Conservation (phyloP, 1,140 invertebrate species). For the Drosophila ficusphila region DNA sequence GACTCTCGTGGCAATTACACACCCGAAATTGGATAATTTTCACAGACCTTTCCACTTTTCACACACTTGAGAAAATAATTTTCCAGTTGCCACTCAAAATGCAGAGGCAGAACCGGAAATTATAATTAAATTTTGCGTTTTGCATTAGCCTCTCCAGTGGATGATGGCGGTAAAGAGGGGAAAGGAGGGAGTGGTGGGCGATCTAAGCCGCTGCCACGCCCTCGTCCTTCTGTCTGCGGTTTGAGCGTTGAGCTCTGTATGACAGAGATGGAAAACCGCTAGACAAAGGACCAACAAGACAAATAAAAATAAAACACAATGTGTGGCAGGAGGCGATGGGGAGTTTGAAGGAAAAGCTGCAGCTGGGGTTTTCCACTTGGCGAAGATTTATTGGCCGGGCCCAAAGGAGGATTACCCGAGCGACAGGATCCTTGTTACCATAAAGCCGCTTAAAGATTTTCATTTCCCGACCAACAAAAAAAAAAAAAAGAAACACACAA, state of each 20-base stretch:
- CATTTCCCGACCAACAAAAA: constrained; percentile 29
- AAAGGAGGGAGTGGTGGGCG: background rate
- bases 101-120: constrained; percentile 35
- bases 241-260: constrained; percentile 41
- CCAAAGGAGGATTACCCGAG: constrained; percentile 56
- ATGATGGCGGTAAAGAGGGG: background rate
- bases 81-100: constrained; percentile 34
- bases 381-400: constrained; percentile 44
- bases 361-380: constrained; percentile 41
- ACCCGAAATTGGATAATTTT: constrained; percentile 23
- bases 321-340: background rate
- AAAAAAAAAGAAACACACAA: background rate
- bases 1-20: constrained; percentile 22
- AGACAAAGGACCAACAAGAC: constrained; percentile 46
- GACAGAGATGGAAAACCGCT: constrained; percentile 35
- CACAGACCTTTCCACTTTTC: constrained; percentile 8
- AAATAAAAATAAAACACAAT: constrained; percentile 29
- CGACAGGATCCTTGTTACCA: constrained; percentile 59
- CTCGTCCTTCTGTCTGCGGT: constrained; percentile 29
- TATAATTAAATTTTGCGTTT: constrained; percentile 65
- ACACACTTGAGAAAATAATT: constrained; percentile 39
- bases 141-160: constrained; percentile 12
- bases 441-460: constrained; percentile 72
- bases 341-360: constrained; percentile 32
- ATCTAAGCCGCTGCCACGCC: background rate